Conservation (phyloP, 2,888 invertebrate species). For the Coelinius sp. region DNA sequence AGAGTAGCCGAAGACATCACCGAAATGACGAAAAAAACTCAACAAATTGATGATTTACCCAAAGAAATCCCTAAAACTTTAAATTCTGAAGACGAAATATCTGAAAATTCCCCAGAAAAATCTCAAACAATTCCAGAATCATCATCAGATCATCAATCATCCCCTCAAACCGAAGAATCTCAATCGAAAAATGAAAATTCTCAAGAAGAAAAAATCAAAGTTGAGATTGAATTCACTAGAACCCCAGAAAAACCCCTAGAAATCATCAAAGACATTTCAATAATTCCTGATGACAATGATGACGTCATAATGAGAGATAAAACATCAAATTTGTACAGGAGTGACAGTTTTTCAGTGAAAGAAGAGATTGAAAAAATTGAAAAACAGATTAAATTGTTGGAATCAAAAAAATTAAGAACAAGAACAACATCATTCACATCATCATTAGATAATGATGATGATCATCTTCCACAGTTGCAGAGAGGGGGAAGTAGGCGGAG, state of each 20-base stretch:
- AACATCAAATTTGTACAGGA: conserved; percentile 49
- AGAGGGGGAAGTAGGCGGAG: conserved; percentile 50
- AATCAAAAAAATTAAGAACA: conserved; percentile 48
- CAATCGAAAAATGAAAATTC: conserved; percentile 6
- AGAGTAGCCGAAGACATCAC: conserved; percentile 57
- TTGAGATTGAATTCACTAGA: conserved; percentile 15
- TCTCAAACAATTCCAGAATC: neutral
- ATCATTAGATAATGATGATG: conserved; percentile 38
- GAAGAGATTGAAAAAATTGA: conserved; percentile 67
- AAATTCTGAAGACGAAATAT: neutral
- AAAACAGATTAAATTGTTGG: conserved; percentile 62
- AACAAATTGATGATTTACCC: conserved; percentile 33
- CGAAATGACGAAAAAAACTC: conserved; percentile 53
- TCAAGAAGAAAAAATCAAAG: neutral
- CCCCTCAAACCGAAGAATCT: conserved; percentile 13
- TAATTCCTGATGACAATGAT: conserved; percentile 69
- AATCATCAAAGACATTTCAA: conserved; percentile 69
- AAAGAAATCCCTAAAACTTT: neutral
- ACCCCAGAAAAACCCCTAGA: conserved; percentile 70
- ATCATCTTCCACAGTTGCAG: neutral
- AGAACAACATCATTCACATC: conserved; percentile 40
- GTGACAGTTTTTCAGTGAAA: conserved; percentile 63
- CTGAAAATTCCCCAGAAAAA: neutral
- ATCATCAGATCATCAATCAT: neutral
- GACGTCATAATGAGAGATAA: conserved; percentile 37